Conservation (phyloP, 2,888 invertebrate genomes). For the Spilarctia lutea region DNA sequence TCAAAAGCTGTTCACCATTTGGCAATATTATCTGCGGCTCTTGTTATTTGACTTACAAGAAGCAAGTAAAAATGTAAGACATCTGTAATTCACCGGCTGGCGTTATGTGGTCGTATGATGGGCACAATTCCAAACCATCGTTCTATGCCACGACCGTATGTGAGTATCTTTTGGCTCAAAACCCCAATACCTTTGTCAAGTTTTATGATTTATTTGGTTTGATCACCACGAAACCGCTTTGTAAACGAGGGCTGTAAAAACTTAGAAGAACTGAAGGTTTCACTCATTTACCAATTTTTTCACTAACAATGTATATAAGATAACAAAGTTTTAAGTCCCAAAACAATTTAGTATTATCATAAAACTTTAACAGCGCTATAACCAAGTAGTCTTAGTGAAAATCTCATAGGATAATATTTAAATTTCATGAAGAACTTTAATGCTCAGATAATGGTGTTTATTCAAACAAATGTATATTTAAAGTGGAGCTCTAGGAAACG, state of each 20-base stretch:
- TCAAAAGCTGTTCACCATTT: background rate
- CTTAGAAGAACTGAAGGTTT: background rate
- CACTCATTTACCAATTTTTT: background rate
- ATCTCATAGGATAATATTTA: slow-evolving; percentile 26
- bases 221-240: background rate
- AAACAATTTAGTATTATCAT: slow-evolving; percentile 27
- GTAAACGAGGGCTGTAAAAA: background rate
- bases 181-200: background rate
- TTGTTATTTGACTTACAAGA: background rate
- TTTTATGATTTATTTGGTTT: background rate
- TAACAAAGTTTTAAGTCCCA: slow-evolving; percentile 1
- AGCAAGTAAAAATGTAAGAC: background rate
- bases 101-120: background rate
- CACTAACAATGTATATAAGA: background rate
- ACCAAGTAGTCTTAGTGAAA: slow-evolving; percentile 26
- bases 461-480: slow-evolving; percentile 34
- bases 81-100: background rate
- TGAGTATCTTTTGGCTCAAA: slow-evolving; percentile 1
- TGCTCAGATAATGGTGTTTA: slow-evolving; percentile 45
- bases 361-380: slow-evolving; percentile 29
- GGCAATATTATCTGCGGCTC: no score
- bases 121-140: background rate
- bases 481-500: slow-evolving; percentile 45
- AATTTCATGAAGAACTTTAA: slow-evolving; percentile 27
- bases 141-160: background rate